These are phyloP conservation scores for Neopipo cinnamomea DNA, from an alignment of 2,113 vertebrate genomes.

Conservation along the genomic window DNA sequence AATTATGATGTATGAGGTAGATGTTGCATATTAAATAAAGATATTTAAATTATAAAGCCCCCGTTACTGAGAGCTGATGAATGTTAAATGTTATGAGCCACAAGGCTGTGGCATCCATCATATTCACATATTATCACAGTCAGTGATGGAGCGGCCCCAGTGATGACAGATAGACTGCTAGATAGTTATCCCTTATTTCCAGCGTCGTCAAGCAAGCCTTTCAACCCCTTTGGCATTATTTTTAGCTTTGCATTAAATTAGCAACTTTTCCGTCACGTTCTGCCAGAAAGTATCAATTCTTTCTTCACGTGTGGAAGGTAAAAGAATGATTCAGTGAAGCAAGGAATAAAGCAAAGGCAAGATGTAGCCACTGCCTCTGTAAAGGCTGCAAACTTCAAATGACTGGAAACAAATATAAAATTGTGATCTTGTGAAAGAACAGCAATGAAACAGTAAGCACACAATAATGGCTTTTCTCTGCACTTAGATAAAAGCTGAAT, in stretches of 20 bases:
- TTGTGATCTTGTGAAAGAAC: constrained; percentile 72
- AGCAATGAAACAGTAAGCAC: constrained; percentile 76
- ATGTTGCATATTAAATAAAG: constrained; percentile 88
- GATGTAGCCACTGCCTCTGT: constrained; percentile 12
- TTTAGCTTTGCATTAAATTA: constrained; percentile 86
- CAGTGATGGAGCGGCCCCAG: constrained; percentile 88
- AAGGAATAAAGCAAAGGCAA: constrained; percentile 20
- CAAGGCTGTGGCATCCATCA: constrained; percentile 85
- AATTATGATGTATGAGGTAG: constrained; percentile 94
- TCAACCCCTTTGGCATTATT: constrained; percentile 76
- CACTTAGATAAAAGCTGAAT: constrained; percentile 83
- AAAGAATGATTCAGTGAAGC: constrained; percentile 45
- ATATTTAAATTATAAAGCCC: constrained; percentile 92
- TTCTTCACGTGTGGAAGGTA: constrained; percentile 51
- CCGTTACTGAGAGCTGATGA: constrained; percentile 80
- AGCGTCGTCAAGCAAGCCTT: constrained; percentile 73
- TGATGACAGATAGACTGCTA: constrained; percentile 91
- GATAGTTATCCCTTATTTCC: constrained; percentile 86
- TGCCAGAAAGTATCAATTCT: constrained; percentile 75
- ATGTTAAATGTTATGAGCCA: constrained; percentile 80
- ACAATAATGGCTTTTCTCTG: constrained; percentile 80
- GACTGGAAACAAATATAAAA: constrained; percentile 77
- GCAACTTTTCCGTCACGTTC: constrained; percentile 71
- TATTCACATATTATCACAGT: constrained; percentile 85
- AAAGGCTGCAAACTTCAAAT: constrained; percentile 65